Evolutionary conservation across 2,113 vertebrate species (phyloP).

Genomic region (Callaeas wilsoni): DNA sequence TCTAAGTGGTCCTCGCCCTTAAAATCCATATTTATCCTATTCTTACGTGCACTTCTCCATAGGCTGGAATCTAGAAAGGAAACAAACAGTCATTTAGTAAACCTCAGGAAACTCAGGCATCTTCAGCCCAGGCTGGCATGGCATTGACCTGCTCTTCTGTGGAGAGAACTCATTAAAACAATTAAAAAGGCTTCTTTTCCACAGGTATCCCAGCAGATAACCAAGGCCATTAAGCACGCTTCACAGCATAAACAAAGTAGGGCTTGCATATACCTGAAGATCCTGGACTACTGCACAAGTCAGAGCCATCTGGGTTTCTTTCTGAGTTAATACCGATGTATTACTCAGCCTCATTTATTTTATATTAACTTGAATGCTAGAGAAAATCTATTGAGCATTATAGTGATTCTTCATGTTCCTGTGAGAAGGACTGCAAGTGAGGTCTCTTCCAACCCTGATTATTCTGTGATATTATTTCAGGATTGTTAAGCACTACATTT

Average conservation of each 20-base stretch:
- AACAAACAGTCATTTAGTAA: neutral
- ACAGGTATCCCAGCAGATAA: neutral
- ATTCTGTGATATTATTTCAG: neutral
- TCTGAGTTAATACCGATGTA: neutral
- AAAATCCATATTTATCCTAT: slow-evolving; percentile 78
- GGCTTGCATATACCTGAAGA: neutral
- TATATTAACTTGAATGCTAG: neutral
- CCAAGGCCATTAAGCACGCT: neutral
- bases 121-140: neutral
- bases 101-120: neutral
- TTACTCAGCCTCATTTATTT: neutral
- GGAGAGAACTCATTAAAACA: neutral
- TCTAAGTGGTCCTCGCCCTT: slow-evolving; percentile 75
- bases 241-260: neutral
- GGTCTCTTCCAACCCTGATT: neutral
- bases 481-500: neutral
- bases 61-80: slow-evolving; percentile 46
- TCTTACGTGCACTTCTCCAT: neutral
- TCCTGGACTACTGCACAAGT: neutral
- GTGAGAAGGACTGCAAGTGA: neutral
- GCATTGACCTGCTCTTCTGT: neutral
- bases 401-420: neutral
- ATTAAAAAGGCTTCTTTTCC: neutral
- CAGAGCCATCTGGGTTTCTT: neutral
- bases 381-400: neutral